Evolutionary conservation across 1,140 invertebrate genomes (phyloP), one percentile per base, ranked within the genome.

Genomic region (Magallana angulata): DNA sequence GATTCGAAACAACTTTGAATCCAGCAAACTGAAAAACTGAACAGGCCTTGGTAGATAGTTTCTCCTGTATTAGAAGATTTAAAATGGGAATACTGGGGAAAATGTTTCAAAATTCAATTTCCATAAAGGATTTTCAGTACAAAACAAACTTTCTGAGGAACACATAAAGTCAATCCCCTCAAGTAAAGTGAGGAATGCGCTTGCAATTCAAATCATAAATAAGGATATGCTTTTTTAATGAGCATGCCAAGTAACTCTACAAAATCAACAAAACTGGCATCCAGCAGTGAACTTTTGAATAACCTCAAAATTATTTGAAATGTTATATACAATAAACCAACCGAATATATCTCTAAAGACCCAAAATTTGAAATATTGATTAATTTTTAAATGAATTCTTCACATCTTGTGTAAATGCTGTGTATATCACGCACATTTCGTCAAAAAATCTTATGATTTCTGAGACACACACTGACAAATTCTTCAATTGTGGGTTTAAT

Each of bases 191-290:
- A 57, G 86, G 36, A 90, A 90, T 82, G 30, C 86, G 11, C 64
- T 90, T 14, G 89, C 86, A 9, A 84, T 86, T 71, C n/a, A 90
- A 16, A 84, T 90, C 18, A 57, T 90, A 24, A 82, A 88, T 64
- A 83, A 80, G 62, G 76, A 86, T n/a, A 88, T 90, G 89, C 64
- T 90, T 7, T 90, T 84, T 68, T 90, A 6, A 90, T 90, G 86
- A 90, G 11, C 18, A 24, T 90, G 84, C 57, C 84, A 86, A 24
- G n/a, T 62, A 6, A 88, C 89, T 30, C 85, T 90, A 7, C 9
- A 58, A 16, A 86, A 85, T 11, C 81, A 1, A 36, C 36, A 36
- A 36, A 36, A 36, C 36, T 36, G 36, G 36, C 36, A 36, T 36
- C 36, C 1, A 36, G 36, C 4, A 24, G 24, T 36, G 1, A 36